Base-by-base conservation (phyloP, 2,888 invertebrate genomes). In the Augiades crinisus region DNA sequence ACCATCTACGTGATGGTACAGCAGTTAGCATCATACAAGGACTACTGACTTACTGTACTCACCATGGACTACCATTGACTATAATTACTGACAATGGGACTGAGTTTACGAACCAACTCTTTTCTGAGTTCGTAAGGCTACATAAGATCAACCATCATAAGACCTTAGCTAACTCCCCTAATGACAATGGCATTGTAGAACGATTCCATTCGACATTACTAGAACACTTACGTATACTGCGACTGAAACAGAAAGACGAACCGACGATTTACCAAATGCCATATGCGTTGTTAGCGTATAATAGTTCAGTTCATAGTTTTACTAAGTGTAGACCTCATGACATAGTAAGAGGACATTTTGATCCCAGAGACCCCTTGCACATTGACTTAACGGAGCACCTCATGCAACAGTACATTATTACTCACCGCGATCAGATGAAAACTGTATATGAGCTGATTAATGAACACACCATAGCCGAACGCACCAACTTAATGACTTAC, bases 281-380 rank as follows among this genome's bases (percentile, higher is more conserved):
- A n/a, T n/a, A n/a, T n/a, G n/a, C n/a, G n/a, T n/a, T n/a, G n/a
- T n/a, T n/a, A n/a, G n/a, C n/a, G n/a, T n/a, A n/a, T n/a, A n/a
- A n/a, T n/a, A n/a, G n/a, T n/a, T n/a, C n/a, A n/a, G n/a, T n/a
- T n/a, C n/a, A n/a, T 3, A 59, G 57, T 36, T 57, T 62, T 1
- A 60, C 58, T 0, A 58, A 58, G 30, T 60, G 62, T 45, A 45
- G 58, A 47, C 65, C 65, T 1, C 27, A 54, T 5, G 63, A 68
- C 2, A 2, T 68, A 5, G 52, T 65, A 8, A 60, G 36, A 2
- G 65, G 67, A 33, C 53, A 55, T 34, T n/a, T n/a, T n/a, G n/a
- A n/a, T n/a, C n/a, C n/a, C n/a, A n/a, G n/a, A n/a, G n/a, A n/a
- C n/a, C n/a, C n/a, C n/a, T n/a, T n/a, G n/a, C n/a, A n/a, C n/a